A percentile compares a stretch with the other conserved stretches of the same genome.
Evolutionary conservation across 1,140 invertebrate species (phyloP).

Genomic region (Diachasma alloeum): DNA sequence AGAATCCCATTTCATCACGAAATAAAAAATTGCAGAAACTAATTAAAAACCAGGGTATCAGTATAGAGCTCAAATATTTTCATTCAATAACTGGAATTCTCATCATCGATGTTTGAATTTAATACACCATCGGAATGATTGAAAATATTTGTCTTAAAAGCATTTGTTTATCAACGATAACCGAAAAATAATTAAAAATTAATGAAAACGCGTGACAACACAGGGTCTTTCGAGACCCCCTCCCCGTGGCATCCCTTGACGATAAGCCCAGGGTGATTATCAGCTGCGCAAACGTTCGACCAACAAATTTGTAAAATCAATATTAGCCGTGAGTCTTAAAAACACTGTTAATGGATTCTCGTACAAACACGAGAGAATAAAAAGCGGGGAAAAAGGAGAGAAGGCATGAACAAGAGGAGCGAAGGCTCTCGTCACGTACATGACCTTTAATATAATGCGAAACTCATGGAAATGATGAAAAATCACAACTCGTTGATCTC

Average conservation of each 20-base stretch:
- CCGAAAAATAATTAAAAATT: neutral
- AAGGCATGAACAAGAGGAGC: neutral
- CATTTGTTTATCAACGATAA: neutral
- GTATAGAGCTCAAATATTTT: too few species aligned
- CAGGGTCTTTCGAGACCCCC: neutral
- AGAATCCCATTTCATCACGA: too few species aligned
- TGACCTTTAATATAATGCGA: too few species aligned
- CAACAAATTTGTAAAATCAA: slow-evolving; percentile 37
- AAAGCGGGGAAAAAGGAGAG: neutral
- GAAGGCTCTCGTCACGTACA: neutral
- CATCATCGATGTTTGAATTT: neutral
- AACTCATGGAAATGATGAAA: too few species aligned
- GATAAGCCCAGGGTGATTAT: slow-evolving; percentile 22
- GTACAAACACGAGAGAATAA: slow-evolving; percentile 18
- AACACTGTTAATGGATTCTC: slow-evolving; percentile 36
- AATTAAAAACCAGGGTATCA: too few species aligned
- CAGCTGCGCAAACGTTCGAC: slow-evolving; percentile 33
- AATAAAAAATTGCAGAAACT: too few species aligned
- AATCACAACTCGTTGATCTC: too few species aligned
- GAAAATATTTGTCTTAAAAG: neutral
- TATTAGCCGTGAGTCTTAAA: slow-evolving; percentile 30
- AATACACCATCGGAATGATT: neutral
- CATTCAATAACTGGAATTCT: too few species aligned
- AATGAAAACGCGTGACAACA: neutral
- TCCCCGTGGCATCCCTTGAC: neutral